Base-by-base conservation (phyloP, 2,113 vertebrate species). In the Pterocles burchelli region DNA sequence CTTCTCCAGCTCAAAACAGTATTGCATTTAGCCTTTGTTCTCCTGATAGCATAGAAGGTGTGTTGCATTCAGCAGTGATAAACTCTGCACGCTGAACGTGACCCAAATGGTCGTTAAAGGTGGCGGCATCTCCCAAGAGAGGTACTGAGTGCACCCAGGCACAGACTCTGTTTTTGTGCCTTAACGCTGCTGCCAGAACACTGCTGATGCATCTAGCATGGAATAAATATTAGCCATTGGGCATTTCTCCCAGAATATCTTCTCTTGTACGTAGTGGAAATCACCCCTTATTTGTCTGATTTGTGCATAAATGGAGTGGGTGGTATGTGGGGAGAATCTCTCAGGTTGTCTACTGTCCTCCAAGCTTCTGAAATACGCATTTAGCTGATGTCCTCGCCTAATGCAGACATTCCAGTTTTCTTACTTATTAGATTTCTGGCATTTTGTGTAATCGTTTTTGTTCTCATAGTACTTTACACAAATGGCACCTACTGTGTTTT, bases 61-160 rank as follows among this genome's bases (percentile, higher is more conserved):
- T 75, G 90, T 25, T 81, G 75, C 26, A 71, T 67, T 80, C 86
- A 86, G 92, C 76, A 83, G 57, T 36, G 83, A 90, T 66, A 83
- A 75, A 38, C 72, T 8, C 2, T 70, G 85, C 59, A 25, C 38
- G 63, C 72, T 90, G 79, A 93, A 43, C 38, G 17, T 8, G 59
- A 57, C 65, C 83, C 57, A 89, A 80, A 78, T 52, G 76, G 68
- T 83, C 33, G 29, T 59, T 72, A 74, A 75, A 90, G 96, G 94
- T 95, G 86, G 90, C 92, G 95, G 76, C 34, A 10, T 36, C 79
- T 96, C 93, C 76, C 73, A 78, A 19, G 38, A 76, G 86, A 92
- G 83, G 12, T 13, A 17, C 68, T 86, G 76, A 89, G 92, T 93
- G 92, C 86, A 95, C 80, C 68, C 86, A 84, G 80, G 92, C 95